phyloP scores from a whole-genome alignment of 2,888 invertebrate genomes.

The Lacanobia wlatinum region DNA sequence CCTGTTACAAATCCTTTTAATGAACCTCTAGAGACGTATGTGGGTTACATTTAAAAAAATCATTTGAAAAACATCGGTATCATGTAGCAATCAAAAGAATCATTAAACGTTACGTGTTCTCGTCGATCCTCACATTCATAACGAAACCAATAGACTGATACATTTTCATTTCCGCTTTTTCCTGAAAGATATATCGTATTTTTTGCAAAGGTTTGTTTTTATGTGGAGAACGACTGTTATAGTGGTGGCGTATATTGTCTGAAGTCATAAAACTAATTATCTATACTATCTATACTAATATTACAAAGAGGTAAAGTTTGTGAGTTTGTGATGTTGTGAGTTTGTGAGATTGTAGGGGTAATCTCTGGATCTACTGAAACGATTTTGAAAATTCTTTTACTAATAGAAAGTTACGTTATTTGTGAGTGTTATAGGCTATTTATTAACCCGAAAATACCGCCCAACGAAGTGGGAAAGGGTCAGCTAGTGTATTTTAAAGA shows the following conservation, averaged over 20 bases:
- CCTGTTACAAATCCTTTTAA: slow-evolving; percentile 16
- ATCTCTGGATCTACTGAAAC: too few species aligned
- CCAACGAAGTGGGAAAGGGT: too few species aligned
- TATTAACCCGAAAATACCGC: too few species aligned
- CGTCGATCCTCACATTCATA: slow-evolving; percentile 38
- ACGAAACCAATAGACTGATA: slow-evolving; percentile 26
- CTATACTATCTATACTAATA: too few species aligned
- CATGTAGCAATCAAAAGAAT: slow-evolving; percentile 25
- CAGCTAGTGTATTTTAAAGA: too few species aligned
- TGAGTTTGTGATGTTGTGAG: too few species aligned
- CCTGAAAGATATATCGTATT: not conserved
- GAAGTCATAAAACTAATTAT: too few species aligned
- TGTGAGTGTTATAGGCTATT: too few species aligned
- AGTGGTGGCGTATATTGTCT: not conserved
- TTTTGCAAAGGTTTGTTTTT: slow-evolving; percentile 1
- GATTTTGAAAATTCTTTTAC: too few species aligned
- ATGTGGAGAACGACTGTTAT: not conserved
- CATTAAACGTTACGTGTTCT: slow-evolving; percentile 29
- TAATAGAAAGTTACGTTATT: too few species aligned
- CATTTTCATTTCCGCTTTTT: slow-evolving; percentile 38
- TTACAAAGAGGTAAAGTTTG: too few species aligned
- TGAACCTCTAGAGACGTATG: slow-evolving; percentile 5
- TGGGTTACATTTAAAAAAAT: not conserved
- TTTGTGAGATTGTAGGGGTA: too few species aligned
- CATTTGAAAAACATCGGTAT: not conserved